These are phyloP conservation scores for Platynereis dumerilii DNA, from an alignment of 2,888 invertebrate species.

Conservation along the genomic window DNA sequence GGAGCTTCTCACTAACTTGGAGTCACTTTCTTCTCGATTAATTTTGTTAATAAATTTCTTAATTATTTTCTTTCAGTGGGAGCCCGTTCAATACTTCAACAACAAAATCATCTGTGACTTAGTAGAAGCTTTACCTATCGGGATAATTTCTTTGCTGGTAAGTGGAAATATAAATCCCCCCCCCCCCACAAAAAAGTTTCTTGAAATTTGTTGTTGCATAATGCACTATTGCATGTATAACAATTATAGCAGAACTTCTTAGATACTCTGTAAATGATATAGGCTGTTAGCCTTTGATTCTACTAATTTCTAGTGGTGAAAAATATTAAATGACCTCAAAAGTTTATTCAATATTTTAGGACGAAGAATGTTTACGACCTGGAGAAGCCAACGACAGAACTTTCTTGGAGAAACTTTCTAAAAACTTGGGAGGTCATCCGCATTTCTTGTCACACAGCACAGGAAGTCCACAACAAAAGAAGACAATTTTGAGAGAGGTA, in stretches of 20 bases:
- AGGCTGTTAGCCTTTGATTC: too few species aligned
- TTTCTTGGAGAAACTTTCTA: conserved; percentile 81
- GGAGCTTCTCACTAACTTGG: too few species aligned
- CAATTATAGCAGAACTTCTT: too few species aligned
- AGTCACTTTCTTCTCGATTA: too few species aligned
- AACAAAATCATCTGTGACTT: conserved; percentile 93
- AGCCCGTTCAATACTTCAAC: conserved; percentile 86
- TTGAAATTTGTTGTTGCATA: background rate
- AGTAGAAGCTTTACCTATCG: conserved; percentile 87
- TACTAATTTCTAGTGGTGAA: too few species aligned
- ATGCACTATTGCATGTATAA: too few species aligned
- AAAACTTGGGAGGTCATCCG: conserved; percentile 75
- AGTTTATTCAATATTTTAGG: too few species aligned
- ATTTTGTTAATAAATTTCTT: too few species aligned
- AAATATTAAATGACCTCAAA: too few species aligned
- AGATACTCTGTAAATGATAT: too few species aligned
- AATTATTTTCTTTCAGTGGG: conserved; percentile 74
- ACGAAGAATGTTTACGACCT: conserved; percentile 90
- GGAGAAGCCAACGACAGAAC: conserved; percentile 85
- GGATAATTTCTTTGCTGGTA: conserved; percentile 65
- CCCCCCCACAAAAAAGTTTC: background rate
- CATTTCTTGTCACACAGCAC: conserved; percentile 82
- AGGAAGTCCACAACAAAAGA: conserved; percentile 63
- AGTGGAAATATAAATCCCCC: too few species aligned
- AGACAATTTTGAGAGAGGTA: conserved; percentile 83